Conservation (phyloP, 35 echinoderm and acorn worm species). For the Amphiura filiformis region DNA sequence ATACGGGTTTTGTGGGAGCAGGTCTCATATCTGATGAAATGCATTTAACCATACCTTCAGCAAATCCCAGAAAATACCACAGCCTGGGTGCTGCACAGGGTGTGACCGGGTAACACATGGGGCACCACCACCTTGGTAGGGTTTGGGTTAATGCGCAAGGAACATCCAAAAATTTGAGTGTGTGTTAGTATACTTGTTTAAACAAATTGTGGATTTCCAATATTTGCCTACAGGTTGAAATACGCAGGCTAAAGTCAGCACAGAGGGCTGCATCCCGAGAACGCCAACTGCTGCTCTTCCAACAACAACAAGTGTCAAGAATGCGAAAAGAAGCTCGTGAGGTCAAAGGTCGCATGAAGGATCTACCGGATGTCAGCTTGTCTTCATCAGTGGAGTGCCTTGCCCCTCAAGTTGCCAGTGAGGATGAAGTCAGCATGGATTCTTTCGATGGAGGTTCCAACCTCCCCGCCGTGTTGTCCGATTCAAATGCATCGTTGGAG, state of each 20-base stretch:
- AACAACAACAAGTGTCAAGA: conserved; percentile 77
- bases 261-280: conserved; percentile 64
- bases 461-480: conserved; percentile 28
- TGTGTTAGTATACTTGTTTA: too few relatives aligned
- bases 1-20: too few relatives aligned
- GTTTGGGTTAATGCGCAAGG: too few relatives aligned
- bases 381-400: neutral
- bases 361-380: conserved; percentile 47
- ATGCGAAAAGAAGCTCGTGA: conserved; percentile 69
- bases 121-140: too few relatives aligned
- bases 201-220: too few relatives aligned
- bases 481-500: neutral
- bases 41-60: too few relatives aligned
- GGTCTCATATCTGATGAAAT: too few relatives aligned
- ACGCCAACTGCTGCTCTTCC: conserved; percentile 57
- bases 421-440: conserved; percentile 26
- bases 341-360: conserved; percentile 58
- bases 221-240: conserved; percentile 75
- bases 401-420: conserved; percentile 16
- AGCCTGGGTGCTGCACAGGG: too few relatives aligned
- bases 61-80: too few relatives aligned
- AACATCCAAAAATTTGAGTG: too few relatives aligned
- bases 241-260: conserved; percentile 51
- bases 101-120: too few relatives aligned
- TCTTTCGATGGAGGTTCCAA: conserved; percentile 24